Evolutionary conservation across 64 coral and sea anemone species (phyloP), one percentile per base, ranked within the genome.

Genomic region (Stichodactyla helianthus): DNA sequence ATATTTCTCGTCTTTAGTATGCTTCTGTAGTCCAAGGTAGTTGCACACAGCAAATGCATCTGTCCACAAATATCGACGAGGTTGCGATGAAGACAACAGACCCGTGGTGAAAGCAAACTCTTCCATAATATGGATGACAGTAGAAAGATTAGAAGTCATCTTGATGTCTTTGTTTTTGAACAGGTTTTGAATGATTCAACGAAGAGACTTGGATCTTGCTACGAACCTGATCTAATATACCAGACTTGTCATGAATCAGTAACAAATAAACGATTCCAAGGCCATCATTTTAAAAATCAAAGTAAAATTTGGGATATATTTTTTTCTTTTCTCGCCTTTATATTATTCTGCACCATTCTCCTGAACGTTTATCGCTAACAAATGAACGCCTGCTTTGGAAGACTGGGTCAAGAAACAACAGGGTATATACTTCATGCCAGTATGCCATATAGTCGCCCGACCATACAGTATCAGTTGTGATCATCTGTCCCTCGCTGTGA

Each of bases 31-130:
- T 25, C 82, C 91, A 19, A 92, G 80, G 65, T 88, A 92, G 79
- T 92, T 92, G 78, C 91, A 92, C 7, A 92, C 91, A 20, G 91
- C 91, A 84, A 92, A 92, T 11, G 91, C 91, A 78, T 92, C 91
- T 50, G 91, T 92, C 91, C 91, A 92, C 17, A 92, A 63, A 84
- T 92, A 92, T 10, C 86, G 86, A 52, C 91, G 91, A 77, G 91
- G 18, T 26, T 79, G 74, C 4, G 20, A 84, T 26, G 54, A 51
- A 11, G 62, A 78, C 16, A 14, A 14, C 44, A 92, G 80, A 4
- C 91, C 91, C 25, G 91, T 92, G 55, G 84, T 88, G 60, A 53
- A 74, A 60, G 91, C 86, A 84, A 92, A 92, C 55, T 92, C 91
- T 17, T 92, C 53, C 91, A 92, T 92, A 2, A 71, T 88, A 54